Conservation (phyloP, 2,797 vertebrate species). For the Amblyopsis hoosieri region DNA sequence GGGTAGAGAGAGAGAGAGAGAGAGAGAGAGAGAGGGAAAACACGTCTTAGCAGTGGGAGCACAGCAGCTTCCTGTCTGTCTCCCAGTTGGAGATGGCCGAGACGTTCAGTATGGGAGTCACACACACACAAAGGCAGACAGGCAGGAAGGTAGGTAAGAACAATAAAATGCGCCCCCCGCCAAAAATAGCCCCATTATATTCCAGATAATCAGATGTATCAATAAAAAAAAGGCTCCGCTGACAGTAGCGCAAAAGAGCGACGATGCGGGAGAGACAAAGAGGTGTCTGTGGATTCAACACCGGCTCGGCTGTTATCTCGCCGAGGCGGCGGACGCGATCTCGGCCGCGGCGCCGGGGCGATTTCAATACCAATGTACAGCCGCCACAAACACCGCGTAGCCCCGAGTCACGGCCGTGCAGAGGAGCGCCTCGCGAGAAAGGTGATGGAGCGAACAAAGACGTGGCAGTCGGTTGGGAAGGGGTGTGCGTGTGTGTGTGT, state of each 20-base stretch:
- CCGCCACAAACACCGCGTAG: not conserved
- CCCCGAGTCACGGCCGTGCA: no score
- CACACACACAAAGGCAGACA: constrained; percentile 1
- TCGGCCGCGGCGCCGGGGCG: no score
- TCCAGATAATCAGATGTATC: no score
- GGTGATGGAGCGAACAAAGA: constrained; percentile 30
- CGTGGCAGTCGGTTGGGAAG: constrained; percentile 24
- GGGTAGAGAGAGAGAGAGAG: not conserved
- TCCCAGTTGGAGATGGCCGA: constrained; percentile 34
- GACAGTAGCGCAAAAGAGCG: no score
- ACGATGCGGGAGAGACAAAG: no score
- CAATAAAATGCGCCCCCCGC: no score
- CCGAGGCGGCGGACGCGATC: no score
- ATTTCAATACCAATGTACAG: not conserved
- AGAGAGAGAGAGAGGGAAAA: constrained; percentile 18
- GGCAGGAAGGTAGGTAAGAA: not conserved
- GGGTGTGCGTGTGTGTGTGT: constrained; percentile 18
- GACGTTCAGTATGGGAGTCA: constrained; percentile 43
- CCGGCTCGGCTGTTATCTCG: no score
- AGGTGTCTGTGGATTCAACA: no score
- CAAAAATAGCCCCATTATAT: not conserved
- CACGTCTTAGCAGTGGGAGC: constrained; percentile 5
- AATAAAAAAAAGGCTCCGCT: no score
- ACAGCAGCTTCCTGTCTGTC: constrained; percentile 32
- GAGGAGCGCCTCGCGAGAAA: constrained; percentile 10